Evolutionary conservation across 2,888 invertebrate genomes (phyloP).

Genomic region (Drosophila kokeensis): DNA sequence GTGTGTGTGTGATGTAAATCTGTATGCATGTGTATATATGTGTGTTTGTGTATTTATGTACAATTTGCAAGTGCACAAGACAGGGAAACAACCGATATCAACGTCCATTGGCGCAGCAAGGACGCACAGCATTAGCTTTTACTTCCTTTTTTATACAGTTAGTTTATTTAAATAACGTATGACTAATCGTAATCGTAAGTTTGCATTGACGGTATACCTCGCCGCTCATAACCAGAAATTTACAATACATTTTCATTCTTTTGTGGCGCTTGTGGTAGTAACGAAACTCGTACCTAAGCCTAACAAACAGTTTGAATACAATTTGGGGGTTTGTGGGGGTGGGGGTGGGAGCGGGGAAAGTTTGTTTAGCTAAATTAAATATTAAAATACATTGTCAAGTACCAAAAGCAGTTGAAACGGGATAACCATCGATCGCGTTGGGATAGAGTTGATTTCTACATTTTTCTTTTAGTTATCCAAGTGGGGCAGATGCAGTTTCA

Average conservation of each 20-base stretch:
- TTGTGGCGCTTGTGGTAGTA: constrained; percentile 29
- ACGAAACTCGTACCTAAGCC: constrained; percentile 10
- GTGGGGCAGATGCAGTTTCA: constrained; percentile 21
- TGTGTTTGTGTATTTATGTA: constrained; percentile 56
- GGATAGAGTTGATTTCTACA: constrained; percentile 28
- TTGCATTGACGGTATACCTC: constrained; percentile 52
- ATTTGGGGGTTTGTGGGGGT: not conserved
- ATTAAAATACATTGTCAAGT: constrained; percentile 34
- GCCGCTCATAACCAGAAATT: constrained; percentile 35
- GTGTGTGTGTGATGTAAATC: constrained; percentile 12
- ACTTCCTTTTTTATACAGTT: constrained; percentile 39
- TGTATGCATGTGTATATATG: constrained; percentile 13
- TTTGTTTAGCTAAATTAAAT: constrained; percentile 39
- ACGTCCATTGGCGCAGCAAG: constrained; percentile 52
- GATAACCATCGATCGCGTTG: constrained; percentile 39
- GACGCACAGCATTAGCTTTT: constrained; percentile 43
- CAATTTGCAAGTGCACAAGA: constrained; percentile 50
- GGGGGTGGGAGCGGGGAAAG: not conserved
- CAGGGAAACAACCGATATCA: constrained; percentile 66
- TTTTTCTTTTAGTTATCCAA: constrained; percentile 18
- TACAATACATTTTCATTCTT: constrained; percentile 53
- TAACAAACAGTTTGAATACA: constrained; percentile 22
- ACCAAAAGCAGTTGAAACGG: constrained; percentile 24
- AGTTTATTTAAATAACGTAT: constrained; percentile 47
- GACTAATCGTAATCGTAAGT: constrained; percentile 61